Percentiles rank a stretch among this genome's conserved stretches.
These are phyloP conservation scores for Hypercompe scribonia DNA, from an alignment of 2,888 invertebrate species.

Conservation along the genomic window DNA sequence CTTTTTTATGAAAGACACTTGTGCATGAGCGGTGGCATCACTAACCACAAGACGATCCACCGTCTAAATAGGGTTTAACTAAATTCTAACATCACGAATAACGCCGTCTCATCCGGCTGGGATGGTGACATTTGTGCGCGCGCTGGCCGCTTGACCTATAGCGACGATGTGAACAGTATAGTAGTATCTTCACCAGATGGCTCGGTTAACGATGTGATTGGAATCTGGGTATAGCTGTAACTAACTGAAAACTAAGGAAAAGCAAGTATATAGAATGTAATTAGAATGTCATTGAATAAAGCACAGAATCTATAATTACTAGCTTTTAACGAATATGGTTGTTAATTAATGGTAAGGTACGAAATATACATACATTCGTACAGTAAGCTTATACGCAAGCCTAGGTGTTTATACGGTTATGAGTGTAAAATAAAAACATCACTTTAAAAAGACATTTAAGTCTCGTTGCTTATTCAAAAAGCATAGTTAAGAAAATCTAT, in stretches of 20 bases:
- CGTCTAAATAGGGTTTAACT: too few relatives aligned
- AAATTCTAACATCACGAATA: slow-evolving; percentile 25
- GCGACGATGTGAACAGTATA: slow-evolving; percentile 38
- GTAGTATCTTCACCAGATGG: slow-evolving; percentile 38
- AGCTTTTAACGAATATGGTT: background rate
- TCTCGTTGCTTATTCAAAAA: background rate
- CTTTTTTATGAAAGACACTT: too few relatives aligned
- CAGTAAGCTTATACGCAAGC: too few relatives aligned
- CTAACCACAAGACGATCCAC: too few relatives aligned
- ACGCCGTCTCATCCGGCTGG: slow-evolving; percentile 32
- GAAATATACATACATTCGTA: background rate
- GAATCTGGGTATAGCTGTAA: slow-evolving; percentile 30
- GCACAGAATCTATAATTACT: background rate
- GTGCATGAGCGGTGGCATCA: too few relatives aligned
- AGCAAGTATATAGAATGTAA: background rate
- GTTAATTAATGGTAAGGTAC: background rate
- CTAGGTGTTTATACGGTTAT: background rate
- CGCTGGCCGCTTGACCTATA: slow-evolving; percentile 67
- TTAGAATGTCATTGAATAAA: background rate
- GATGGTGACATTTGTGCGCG: slow-evolving; percentile 52
- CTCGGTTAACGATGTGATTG: slow-evolving; percentile 37
- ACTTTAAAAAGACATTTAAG: background rate
- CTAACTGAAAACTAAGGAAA: slow-evolving; percentile 35
- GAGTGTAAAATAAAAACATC: background rate
- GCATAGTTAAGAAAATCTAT: background rate